A percentile compares a stretch with the other conserved stretches of the same genome.
phyloP scores from a whole-genome alignment of 2,113 vertebrate species.

The Calonectris borealis region DNA sequence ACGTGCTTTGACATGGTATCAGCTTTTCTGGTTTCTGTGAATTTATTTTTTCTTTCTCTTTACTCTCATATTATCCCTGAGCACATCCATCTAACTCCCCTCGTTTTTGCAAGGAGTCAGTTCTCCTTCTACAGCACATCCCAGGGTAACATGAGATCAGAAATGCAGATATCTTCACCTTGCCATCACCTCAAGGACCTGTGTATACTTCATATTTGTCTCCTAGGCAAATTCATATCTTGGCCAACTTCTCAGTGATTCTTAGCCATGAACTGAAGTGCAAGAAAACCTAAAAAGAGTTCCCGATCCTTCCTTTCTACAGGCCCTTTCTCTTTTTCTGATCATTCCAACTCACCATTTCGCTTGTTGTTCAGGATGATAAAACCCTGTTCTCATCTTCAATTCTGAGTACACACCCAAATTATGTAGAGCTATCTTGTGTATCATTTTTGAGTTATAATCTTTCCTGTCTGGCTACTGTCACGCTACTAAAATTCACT shows the following conservation, averaged over 20 bases:
- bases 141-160: neutral
- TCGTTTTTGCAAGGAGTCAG: neutral
- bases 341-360: neutral
- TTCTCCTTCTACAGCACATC: neutral
- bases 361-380: accelerated
- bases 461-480: neutral
- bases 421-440: neutral
- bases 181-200: neutral
- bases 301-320: neutral
- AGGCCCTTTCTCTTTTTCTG: neutral
- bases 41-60: neutral
- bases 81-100: neutral
- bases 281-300: neutral
- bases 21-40: neutral
- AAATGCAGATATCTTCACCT: neutral
- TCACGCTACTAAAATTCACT: neutral
- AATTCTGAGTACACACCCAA: neutral
- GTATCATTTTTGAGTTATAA: neutral
- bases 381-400: neutral
- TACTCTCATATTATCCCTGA: neutral
- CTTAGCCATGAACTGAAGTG: neutral
- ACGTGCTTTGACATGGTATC: neutral
- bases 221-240: neutral
- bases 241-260: neutral
- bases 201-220: neutral